Percentiles rank a stretch among this genome's conserved stretches.
Evolutionary conservation across 2,797 vertebrate genomes (phyloP).

Genomic region (Propithecus perrieri): DNA sequence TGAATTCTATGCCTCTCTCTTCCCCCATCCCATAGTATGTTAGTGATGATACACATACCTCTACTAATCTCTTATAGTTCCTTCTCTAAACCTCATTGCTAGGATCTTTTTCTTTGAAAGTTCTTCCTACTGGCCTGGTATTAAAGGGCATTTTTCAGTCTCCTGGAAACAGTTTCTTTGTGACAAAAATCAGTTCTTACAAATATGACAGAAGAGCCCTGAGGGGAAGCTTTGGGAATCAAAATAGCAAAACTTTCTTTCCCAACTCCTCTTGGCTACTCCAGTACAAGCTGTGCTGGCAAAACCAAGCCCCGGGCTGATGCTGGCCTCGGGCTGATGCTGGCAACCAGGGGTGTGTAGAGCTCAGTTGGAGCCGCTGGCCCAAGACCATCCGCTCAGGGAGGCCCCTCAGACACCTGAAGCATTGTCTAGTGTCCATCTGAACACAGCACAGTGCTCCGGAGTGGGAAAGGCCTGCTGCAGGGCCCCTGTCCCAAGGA

Average conservation of each 20-base stretch:
- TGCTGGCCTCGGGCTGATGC: accelerated
- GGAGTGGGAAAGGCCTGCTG: background rate
- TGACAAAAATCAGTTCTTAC: slow-evolving; percentile 30
- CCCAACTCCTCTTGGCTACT: background rate
- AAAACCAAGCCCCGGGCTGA: background rate
- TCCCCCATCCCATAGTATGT: no score
- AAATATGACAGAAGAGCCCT: background rate
- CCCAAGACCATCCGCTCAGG: no score
- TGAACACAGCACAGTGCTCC: background rate
- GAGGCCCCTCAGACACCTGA: background rate
- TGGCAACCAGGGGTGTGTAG: background rate
- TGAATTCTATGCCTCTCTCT: background rate
- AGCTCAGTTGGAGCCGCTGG: background rate
- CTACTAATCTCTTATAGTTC: background rate
- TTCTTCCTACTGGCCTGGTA: background rate
- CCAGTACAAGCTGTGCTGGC: no score
- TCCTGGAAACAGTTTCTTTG: background rate
- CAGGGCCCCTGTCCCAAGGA: background rate
- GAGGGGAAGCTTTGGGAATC: background rate
- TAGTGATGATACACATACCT: background rate
- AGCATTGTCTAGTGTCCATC: background rate
- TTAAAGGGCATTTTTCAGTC: background rate
- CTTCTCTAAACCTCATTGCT: background rate
- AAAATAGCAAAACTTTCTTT: background rate
- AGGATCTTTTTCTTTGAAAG: background rate